These are phyloP conservation scores for Trichonephila inaurata DNA, from an alignment of 1,140 invertebrate species.

Conservation along the genomic window DNA sequence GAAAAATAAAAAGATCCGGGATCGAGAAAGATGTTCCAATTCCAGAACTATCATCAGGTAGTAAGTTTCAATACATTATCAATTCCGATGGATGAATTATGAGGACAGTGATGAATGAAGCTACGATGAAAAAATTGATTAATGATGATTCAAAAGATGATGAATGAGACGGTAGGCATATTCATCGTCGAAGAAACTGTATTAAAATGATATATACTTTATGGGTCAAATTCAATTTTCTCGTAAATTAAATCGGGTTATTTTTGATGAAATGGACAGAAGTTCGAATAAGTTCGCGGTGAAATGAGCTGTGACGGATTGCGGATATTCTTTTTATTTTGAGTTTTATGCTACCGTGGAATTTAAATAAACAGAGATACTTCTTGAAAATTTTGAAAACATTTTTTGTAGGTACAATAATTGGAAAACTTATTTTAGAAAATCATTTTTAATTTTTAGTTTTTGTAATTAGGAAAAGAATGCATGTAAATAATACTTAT, in stretches of 20 bases:
- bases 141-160: background rate
- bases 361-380: too few species aligned
- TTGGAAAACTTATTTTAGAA: too few species aligned
- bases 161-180: background rate
- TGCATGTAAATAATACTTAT: too few species aligned
- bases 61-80: background rate
- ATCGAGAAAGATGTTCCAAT: background rate
- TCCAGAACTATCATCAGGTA: conserved; percentile 1
- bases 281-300: too few species aligned
- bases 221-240: conserved; percentile 25
- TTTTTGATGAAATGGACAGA: too few species aligned
- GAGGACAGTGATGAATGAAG: conserved; percentile 32
- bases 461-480: too few species aligned
- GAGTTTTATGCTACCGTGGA: too few species aligned
- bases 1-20: background rate
- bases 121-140: conserved; percentile 15
- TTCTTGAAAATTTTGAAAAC: too few species aligned
- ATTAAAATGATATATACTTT: conserved; percentile 1
- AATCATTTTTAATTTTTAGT: too few species aligned
- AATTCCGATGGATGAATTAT: conserved; percentile 30
- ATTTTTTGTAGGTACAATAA: too few species aligned
- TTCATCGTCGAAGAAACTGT: background rate
- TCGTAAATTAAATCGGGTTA: background rate
- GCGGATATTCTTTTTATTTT: too few species aligned
- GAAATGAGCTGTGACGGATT: too few species aligned